Conservation (phyloP, 2,888 invertebrate genomes). For the Isoperla grammatica region DNA sequence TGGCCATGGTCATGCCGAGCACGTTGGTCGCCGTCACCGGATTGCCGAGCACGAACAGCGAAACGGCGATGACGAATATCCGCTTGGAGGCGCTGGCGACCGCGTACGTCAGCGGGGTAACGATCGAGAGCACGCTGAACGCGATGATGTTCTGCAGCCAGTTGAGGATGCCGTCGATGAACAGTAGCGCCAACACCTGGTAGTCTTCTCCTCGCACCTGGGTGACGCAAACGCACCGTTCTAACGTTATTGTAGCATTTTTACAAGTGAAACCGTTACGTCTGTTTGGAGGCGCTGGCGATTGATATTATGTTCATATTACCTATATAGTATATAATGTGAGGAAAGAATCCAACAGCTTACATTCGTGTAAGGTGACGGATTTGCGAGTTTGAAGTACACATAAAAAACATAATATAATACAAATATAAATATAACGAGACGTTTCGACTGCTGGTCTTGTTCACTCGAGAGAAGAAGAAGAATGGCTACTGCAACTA, state of each 20-base stretch:
- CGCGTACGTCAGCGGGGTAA: conserved; percentile 92
- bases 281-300: neutral
- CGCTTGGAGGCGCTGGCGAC: conserved; percentile 94
- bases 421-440: too few relatives aligned
- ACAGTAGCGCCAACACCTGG: conserved; percentile 55
- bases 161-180: conserved; percentile 79
- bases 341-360: too few relatives aligned
- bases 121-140: conserved; percentile 84
- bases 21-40: conserved; percentile 84
- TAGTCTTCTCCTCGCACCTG: conserved; percentile 50
- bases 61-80: conserved; percentile 84
- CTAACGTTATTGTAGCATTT: too few relatives aligned
- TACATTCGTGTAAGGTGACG: too few relatives aligned
- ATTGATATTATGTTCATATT: too few relatives aligned
- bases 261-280: neutral
- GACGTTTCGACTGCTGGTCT: too few relatives aligned
- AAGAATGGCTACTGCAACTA: too few relatives aligned
- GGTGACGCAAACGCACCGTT: conserved; percentile 37
- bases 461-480: too few relatives aligned
- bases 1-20: conserved; percentile 85
- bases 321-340: too few relatives aligned
- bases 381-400: too few relatives aligned
- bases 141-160: conserved; percentile 95
- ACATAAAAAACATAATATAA: too few relatives aligned
- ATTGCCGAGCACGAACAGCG: conserved; percentile 81